Base-by-base conservation (phyloP, 2,888 invertebrate species). In the Plebejus anna region DNA sequence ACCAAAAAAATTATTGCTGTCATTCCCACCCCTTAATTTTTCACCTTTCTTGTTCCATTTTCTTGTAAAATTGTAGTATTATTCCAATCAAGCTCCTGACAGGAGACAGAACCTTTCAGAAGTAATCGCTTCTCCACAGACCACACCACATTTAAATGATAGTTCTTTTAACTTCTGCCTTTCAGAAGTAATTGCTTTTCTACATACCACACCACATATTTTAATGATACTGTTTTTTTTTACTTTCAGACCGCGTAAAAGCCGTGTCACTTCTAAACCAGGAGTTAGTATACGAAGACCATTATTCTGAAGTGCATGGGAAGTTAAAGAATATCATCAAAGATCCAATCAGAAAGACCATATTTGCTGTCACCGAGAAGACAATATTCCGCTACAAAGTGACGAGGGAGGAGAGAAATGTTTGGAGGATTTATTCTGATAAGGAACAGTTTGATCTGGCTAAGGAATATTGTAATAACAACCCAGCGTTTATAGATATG, bases 371-470 rank as follows among this genome's bases (percentile, higher is more conserved):
- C 79, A 97, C 98, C 0, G 97, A 97, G 81, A 96, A 96, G 84
- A 95, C 96, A 2, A 96, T 99, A 32, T 98, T 97, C 84, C 96
- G 97, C 82, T 98, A 98, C 85, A 97, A 96, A 92, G 96, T 99
- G 1, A 86, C 95, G 0, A 95, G 96, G 80, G 99, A 99, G 89
- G 97, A 97, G 83, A 94, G 98, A 66, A 96, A 98, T 85, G 96
- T 98, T 0, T 98, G 98, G 98, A 95, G 96, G 85, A 97, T 98
- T 81, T 98, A 98, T 87, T 95, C 98, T 70, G 97, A 97, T 76
- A 96, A 96, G 83, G 96, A 96, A 75, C 96, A 98, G 83, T 99
- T 98, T 86, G 97, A 97, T 79, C 88, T 97, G 77, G 99, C 99
- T 0, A 98, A 97, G 86, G 95, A 96, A 79, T 97, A 97, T 88